Conservation (phyloP, 1,140 invertebrate genomes). For the Pemphigus obesinymphae region DNA sequence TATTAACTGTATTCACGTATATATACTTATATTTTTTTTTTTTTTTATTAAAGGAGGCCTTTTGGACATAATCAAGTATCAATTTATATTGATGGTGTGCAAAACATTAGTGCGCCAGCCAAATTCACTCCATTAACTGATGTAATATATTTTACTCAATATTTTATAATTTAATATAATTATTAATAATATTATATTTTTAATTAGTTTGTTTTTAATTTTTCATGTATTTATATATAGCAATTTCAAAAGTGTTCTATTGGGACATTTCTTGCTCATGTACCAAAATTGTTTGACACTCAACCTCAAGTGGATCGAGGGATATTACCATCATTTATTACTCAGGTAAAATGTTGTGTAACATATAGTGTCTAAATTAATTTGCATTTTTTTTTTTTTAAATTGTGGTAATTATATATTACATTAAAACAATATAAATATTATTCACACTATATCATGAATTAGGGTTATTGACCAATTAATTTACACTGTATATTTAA, state of each 20-base stretch:
- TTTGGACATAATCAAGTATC: conserved; percentile 60
- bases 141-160: conserved; percentile 48
- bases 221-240: not conserved
- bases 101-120: conserved; percentile 55
- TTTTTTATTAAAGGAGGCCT: conserved; percentile 52
- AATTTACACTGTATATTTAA: too few species aligned
- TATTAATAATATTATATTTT: not conserved
- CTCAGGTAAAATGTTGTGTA: conserved; percentile 15
- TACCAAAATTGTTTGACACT: not conserved
- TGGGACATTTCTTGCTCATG: conserved; percentile 1
- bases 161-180: not conserved
- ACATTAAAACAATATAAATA: too few species aligned
- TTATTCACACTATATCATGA: too few species aligned
- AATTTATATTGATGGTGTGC: conserved; percentile 60
- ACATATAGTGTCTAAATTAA: too few species aligned
- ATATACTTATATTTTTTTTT: not conserved
- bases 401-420: not conserved
- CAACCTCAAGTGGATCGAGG: conserved; percentile 18
- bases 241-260: conserved; percentile 36
- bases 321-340: conserved; percentile 42
- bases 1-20: too few species aligned
- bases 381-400: too few species aligned
- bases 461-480: too few species aligned
- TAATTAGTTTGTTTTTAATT: not conserved
- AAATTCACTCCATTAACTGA: conserved; percentile 60